phyloP scores from a whole-genome alignment of 2,797 vertebrate genomes.

The Cacajao melanocephalus region DNA sequence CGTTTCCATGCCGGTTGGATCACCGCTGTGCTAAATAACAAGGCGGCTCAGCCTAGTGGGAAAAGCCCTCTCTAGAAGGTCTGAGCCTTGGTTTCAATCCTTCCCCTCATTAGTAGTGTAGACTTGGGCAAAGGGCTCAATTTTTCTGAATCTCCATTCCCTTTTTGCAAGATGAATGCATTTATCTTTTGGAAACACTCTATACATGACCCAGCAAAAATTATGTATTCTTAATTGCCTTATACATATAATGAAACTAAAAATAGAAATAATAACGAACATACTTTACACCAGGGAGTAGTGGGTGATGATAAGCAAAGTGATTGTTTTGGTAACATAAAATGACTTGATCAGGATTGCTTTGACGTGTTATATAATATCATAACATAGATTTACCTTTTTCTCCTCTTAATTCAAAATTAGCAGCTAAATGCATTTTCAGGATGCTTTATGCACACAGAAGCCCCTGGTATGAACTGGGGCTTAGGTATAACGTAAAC shows the following conservation, averaged over 20 bases:
- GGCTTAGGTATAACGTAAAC: conserved; percentile 9
- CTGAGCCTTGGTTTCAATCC: not conserved
- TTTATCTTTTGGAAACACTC: not conserved
- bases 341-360: not conserved
- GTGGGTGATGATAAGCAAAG: not conserved
- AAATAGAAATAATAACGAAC: not conserved
- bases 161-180: not conserved
- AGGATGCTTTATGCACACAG: not conserved
- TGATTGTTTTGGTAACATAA: not conserved
- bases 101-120: not conserved
- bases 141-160: not conserved
- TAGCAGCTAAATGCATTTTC: not conserved
- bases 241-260: not conserved
- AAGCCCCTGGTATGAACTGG: not conserved
- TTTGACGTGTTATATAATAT: not conserved
- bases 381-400: not conserved
- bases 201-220: not conserved
- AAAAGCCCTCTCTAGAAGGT: not conserved
- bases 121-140: not conserved
- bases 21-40: not conserved
- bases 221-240: not conserved
- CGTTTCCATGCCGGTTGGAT: not conserved
- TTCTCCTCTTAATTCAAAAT: not conserved
- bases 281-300: not conserved
- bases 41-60: not conserved